Evolutionary conservation across 1,140 invertebrate genomes (phyloP).

Genomic region (Brachionus manjavacas): DNA sequence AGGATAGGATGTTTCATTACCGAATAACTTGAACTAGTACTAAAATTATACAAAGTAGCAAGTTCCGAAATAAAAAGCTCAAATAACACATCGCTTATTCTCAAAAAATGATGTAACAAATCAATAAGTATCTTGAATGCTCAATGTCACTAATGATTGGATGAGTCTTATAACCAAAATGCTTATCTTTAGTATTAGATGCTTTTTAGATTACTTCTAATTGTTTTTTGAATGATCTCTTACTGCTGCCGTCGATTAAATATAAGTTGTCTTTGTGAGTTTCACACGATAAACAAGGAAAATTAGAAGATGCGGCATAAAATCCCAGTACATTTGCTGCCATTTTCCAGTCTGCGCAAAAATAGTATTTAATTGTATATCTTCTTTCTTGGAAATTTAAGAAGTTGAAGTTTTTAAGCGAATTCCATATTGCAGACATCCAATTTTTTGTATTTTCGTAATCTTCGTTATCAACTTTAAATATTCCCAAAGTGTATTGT

Average conservation of each 20-base stretch:
- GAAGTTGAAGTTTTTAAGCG: background rate
- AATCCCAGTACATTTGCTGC: background rate
- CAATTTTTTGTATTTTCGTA: background rate
- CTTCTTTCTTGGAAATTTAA: background rate
- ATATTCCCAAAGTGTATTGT: background rate
- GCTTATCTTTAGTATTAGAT: background rate
- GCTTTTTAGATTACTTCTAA: background rate
- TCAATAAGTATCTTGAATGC: background rate
- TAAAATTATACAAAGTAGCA: background rate
- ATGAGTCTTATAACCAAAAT: background rate
- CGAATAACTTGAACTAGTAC: background rate
- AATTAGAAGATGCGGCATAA: background rate
- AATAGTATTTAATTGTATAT: background rate
- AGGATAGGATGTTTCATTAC: background rate
- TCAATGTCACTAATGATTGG: background rate
- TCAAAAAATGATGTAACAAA: background rate
- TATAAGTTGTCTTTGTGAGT: background rate
- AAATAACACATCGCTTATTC: background rate
- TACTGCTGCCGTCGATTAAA: background rate
- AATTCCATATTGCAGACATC: background rate
- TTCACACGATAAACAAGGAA: background rate
- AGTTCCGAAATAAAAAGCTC: constrained; percentile 11
- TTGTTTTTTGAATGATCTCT: background rate
- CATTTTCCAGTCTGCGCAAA: constrained; percentile 3
- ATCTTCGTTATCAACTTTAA: constrained; percentile 21